Base-by-base conservation (phyloP, 2,113 vertebrate genomes). In the Otolemur garnettii region DNA sequence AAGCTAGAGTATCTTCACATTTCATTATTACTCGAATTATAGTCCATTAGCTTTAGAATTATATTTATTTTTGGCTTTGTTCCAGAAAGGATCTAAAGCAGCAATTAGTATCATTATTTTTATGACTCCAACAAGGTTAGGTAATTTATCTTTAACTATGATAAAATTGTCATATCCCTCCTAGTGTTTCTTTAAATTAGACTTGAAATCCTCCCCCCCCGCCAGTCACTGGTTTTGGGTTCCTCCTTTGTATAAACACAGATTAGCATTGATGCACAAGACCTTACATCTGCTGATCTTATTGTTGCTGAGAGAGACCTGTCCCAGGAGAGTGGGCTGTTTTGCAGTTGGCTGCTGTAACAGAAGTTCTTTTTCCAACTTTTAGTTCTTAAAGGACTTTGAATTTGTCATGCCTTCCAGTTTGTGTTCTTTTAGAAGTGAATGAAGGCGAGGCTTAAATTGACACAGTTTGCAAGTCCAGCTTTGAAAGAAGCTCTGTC, bases 341-440 rank as follows among this genome's bases (percentile, higher is more conserved):
- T 90, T 95, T 96, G 89, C 57, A 94, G 30, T 94, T 96, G 97
- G 83, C 89, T 95, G 57, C 94, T 78, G 10, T 87, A 87, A 96
- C 92, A 93, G 57, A 97, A 75, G 50, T 85, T 79, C 93, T 85
- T 96, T 96, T 94, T 87, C 72, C 38, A 57, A n/a, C 82, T 95
- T 64, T 81, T 92, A 64, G 88, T 93, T 75, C 33, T 93, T 38
- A 93, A 69, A 94, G 78, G 69, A 17, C 55, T 91, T 68, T 92
- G 94, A 92, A 69, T 82, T 28, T 42, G 55, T 59, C 94, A 72
- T 84, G 38, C 50, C 50, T 93, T 81, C 84, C 59, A 30, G 57
- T 95, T 38, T 81, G 33, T 24, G 30, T 84, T 89, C 82, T 77
- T 86, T 92, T 88, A 90, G 93, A 74, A 95, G 69, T 55, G 24